These are phyloP conservation scores for Phyllostomus discolor DNA, from an alignment of 2,113 vertebrate genomes.

Conservation along the genomic window DNA sequence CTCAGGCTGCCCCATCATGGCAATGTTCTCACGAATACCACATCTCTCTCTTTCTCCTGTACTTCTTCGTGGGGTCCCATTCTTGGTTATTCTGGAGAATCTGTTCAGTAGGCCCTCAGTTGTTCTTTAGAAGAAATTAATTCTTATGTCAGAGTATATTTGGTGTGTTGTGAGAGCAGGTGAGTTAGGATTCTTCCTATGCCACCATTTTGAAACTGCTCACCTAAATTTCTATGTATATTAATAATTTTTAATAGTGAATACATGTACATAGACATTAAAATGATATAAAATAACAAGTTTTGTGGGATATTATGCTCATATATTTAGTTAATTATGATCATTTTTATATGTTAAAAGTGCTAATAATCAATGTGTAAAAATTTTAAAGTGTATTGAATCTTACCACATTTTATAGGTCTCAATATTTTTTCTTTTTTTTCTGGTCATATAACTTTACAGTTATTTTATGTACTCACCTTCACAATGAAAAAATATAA, in stretches of 20 bases:
- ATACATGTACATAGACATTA: background rate
- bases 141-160: background rate
- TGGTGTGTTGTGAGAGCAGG: background rate
- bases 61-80: background rate
- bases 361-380: background rate
- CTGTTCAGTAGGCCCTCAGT: background rate
- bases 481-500: background rate
- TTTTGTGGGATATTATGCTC: background rate
- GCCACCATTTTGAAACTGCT: background rate
- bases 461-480: background rate
- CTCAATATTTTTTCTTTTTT: background rate
- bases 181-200: background rate
- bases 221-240: background rate
- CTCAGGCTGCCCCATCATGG: no score
- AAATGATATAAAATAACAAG: background rate
- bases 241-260: background rate
- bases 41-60: background rate
- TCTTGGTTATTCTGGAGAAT: background rate
- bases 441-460: background rate
- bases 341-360: background rate
- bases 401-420: background rate
- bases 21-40: background rate
- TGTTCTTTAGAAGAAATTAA: background rate
- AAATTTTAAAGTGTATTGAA: background rate
- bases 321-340: background rate